Evolutionary conservation across 2,113 vertebrate species (phyloP).

Genomic region (Indicator indicator): DNA sequence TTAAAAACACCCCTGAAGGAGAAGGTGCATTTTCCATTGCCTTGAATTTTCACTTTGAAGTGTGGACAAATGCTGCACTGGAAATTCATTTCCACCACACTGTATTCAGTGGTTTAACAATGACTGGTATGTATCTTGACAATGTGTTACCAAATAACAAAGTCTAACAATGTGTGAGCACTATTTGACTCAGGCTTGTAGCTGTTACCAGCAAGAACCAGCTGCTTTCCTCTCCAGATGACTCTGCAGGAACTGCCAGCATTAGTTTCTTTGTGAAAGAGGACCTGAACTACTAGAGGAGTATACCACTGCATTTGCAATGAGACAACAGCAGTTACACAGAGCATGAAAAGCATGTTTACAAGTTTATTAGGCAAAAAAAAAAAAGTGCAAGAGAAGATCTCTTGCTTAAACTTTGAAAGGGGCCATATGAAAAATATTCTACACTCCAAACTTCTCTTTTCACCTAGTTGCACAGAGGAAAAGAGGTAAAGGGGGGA

Average conservation of each 20-base stretch:
- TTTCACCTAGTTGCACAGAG: slow-evolving; percentile 4
- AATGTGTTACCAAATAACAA: neutral
- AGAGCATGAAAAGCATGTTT: slow-evolving; percentile 25
- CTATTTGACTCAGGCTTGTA: neutral
- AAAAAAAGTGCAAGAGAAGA: neutral
- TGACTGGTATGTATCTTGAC: neutral
- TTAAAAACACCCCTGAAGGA: neutral
- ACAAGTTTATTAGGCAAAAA: slow-evolving; percentile 55
- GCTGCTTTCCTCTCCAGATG: neutral
- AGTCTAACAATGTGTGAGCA: neutral
- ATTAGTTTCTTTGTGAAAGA: neutral
- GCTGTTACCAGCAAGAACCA: neutral
- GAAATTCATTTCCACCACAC: neutral
- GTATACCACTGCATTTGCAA: neutral
- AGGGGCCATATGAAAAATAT: neutral
- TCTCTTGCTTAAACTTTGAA: slow-evolving; percentile 14
- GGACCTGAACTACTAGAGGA: neutral
- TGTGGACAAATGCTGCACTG: neutral
- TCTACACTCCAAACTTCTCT: neutral
- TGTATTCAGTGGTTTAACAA: neutral
- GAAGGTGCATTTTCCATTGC: neutral
- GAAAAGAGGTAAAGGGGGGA: neutral
- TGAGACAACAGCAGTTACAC: slow-evolving; percentile 48
- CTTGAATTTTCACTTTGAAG: neutral
- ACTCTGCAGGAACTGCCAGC: neutral